Evolutionary conservation across 2,888 invertebrate genomes (phyloP).

Genomic region (Lasioglossum marginatum): DNA sequence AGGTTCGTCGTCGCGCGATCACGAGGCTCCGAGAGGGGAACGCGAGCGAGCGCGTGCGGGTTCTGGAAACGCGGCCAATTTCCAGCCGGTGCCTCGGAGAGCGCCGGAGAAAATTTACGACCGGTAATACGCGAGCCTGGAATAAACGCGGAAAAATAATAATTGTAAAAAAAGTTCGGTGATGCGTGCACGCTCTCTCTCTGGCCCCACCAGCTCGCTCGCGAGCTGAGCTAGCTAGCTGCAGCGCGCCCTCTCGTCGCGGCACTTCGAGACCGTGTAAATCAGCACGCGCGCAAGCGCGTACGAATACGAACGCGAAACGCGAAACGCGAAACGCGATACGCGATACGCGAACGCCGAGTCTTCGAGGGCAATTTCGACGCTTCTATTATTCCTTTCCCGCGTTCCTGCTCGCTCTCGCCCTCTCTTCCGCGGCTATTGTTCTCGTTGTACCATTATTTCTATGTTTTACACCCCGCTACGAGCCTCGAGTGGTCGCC

Average conservation of each 20-base stretch:
- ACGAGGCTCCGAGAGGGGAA: background rate
- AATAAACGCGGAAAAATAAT: constrained; percentile 79
- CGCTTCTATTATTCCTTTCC: constrained; percentile 46
- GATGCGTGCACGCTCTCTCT: constrained; percentile 35
- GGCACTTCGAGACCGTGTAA: constrained; percentile 28
- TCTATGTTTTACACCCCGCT: constrained; percentile 23
- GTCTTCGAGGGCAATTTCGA: constrained; percentile 50
- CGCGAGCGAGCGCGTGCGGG: background rate
- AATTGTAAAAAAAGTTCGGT: constrained; percentile 74
- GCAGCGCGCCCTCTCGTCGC: background rate
- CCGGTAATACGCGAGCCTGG: constrained; percentile 69
- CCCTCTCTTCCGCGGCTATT: background rate
- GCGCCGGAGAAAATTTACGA: constrained; percentile 73
- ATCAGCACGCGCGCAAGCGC: constrained; percentile 17
- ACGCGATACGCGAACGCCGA: constrained; percentile 14
- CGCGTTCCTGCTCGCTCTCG: constrained; percentile 23
- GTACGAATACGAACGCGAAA: background rate
- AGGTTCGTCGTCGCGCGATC: background rate
- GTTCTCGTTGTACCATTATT: constrained; percentile 44
- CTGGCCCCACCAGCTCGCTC: background rate
- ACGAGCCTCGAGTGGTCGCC: constrained; percentile 7
- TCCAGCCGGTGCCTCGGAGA: constrained; percentile 6
- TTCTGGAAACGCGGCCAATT: constrained; percentile 13
- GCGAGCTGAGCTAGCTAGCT: background rate
- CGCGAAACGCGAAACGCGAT: background rate